Conservation (phyloP, 1,140 invertebrate species). For the Orchesella cincta region DNA sequence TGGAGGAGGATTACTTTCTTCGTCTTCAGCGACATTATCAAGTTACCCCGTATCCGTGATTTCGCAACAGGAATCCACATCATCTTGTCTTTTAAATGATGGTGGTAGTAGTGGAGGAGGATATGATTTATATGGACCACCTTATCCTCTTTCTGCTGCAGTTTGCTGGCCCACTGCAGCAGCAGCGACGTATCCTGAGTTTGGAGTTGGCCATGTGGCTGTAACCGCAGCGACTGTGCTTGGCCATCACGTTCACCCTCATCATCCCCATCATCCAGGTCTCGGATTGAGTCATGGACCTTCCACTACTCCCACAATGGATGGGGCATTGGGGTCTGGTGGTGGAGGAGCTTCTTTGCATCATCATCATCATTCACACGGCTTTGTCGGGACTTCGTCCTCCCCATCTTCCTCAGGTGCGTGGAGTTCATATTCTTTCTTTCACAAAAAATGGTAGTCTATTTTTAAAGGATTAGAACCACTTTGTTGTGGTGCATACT, state of each 20-base stretch:
- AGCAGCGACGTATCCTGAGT: not conserved
- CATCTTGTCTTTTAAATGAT: not conserved
- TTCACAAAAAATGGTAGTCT: no score
- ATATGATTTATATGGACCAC: conserved; percentile 8
- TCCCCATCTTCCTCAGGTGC: not conserved
- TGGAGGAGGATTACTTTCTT: not conserved
- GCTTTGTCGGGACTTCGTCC: not conserved
- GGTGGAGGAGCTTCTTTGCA: no score
- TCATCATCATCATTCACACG: no score
- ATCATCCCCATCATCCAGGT: not conserved
- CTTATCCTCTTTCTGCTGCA: not conserved
- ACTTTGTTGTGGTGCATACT: no score
- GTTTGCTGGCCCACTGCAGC: not conserved
- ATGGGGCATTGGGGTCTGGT: no score
- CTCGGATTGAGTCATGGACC: no score
- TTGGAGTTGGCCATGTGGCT: not conserved
- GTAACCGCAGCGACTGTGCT: not conserved
- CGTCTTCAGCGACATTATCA: not conserved
- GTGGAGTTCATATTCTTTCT: not conserved
- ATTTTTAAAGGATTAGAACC: no score
- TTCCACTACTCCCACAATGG: no score
- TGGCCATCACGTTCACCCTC: not conserved
- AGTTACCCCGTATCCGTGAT: not conserved
- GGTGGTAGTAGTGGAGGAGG: not conserved
- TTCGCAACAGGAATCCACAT: not conserved